phyloP scores from a whole-genome alignment of 2,113 vertebrate species.

The Geococcyx californianus region DNA sequence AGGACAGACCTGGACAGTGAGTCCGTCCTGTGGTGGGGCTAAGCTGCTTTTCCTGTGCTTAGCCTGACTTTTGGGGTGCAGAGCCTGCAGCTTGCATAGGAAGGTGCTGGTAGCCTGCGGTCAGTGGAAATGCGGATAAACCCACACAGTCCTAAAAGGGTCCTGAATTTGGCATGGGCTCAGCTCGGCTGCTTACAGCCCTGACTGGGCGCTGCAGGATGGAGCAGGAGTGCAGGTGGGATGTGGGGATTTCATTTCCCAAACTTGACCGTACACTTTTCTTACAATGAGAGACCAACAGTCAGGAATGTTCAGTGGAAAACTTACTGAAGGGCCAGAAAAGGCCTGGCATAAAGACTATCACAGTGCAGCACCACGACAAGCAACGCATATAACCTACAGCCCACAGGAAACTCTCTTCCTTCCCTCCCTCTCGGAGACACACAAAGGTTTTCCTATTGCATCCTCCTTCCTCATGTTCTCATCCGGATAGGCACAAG shows the following conservation, averaged over 20 bases:
- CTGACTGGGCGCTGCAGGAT: fast-evolving
- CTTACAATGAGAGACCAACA: fast-evolving
- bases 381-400: not conserved
- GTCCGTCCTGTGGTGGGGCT: not conserved
- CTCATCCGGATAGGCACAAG: not conserved
- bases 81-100: not conserved
- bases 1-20: fast-evolving
- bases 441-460: not conserved
- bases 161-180: not conserved
- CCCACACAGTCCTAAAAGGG: not conserved
- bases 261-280: fast-evolving
- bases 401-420: not conserved
- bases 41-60: not conserved
- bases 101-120: not conserved
- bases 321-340: not conserved
- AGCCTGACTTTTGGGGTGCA: not conserved
- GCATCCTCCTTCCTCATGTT: not conserved
- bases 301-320: not conserved
- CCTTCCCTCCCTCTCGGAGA: not conserved
- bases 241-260: not conserved
- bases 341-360: not conserved
- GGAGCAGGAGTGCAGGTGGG: not conserved
- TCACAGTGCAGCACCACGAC: fast-evolving
- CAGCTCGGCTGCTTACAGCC: not conserved
- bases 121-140: not conserved